Evolutionary conservation across 2,888 invertebrate species (phyloP), one percentile per base, ranked within the genome.

Genomic region (Galeruca laticollis): DNA sequence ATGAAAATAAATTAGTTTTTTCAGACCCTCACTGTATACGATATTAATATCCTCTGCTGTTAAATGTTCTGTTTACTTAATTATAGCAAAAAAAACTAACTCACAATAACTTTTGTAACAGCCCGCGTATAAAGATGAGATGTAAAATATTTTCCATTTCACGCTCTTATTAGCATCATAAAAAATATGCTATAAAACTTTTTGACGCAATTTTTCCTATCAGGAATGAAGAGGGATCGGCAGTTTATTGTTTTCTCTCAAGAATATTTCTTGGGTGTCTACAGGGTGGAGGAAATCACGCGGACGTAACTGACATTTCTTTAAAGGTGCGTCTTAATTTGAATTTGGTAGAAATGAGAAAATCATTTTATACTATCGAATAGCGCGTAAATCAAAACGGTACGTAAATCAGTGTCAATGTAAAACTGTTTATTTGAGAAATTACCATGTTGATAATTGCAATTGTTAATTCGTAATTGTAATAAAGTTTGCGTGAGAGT

Each of bases 171-270:
- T 54, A 13, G 8, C 21, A 31, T 54, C 6, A 54, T 54, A 54
- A 26, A 54, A 54, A 54, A 54, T 6, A 13, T n/a, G 31, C 31
- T 5, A 8, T 54, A 54, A 54, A 52, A 47, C 1, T 26, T 31
- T 31, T 54, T 13, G 26, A 54, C n/a, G 31, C 15, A 21, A 26
- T 54, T 31, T 54, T 52, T 54, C 9, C 54, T 26, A 31, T 31
- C 8, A 54, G 6, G 54, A 54, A 54, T 31, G 15, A 31, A 31
- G n/a, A 15, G 11, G 54, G 54, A 54, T 54, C 31, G 54, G 54
- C 54, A 31, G 21, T 54, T 54, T 54, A 54, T 54, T 54, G 54
- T 54, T n/a, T 54, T 54, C 54, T 54, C 54, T 26, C 21, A 20
- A 51, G 11, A 51, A 51, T 51, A 51, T 21, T 54, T 26, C 54